A percentile compares a stretch with the other conserved stretches of the same genome.
These are phyloP conservation scores for Drosophila atroscutellata DNA, from an alignment of 2,888 invertebrate species.

Conservation along the genomic window DNA sequence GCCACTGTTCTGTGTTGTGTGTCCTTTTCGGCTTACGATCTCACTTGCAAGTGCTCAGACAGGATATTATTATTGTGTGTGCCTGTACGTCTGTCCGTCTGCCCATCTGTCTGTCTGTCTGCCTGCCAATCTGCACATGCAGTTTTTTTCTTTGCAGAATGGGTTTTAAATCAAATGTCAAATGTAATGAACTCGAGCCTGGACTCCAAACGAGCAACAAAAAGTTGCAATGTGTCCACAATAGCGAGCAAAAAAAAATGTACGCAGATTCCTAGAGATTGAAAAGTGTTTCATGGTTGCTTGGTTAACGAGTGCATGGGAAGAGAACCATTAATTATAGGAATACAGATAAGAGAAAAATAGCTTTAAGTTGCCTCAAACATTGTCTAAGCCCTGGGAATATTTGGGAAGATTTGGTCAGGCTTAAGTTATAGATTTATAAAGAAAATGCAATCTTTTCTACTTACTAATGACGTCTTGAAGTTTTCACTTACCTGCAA, in stretches of 20 bases:
- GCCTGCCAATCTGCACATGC: slow-evolving; percentile 10
- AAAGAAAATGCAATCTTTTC: neutral
- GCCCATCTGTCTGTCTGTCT: slow-evolving; percentile 3
- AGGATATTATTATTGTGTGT: slow-evolving; percentile 61
- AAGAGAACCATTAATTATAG: slow-evolving; percentile 19
- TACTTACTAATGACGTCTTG: slow-evolving; percentile 9
- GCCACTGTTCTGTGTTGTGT: slow-evolving; percentile 4
- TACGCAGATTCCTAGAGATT: neutral
- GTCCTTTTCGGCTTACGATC: slow-evolving; percentile 34
- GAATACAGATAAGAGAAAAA: neutral
- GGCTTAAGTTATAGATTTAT: neutral
- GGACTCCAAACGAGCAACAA: slow-evolving; percentile 7
- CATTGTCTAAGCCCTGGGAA: neutral
- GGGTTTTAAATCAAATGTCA: slow-evolving; percentile 61
- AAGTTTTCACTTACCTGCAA: slow-evolving; percentile 46
- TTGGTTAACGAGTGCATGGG: slow-evolving; percentile 6
- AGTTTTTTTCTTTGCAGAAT: slow-evolving; percentile 19
- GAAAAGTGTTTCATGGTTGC: slow-evolving; percentile 4
- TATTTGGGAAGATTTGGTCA: neutral
- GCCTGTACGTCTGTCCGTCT: slow-evolving; percentile 2
- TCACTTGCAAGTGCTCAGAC: slow-evolving; percentile 51
- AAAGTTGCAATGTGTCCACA: slow-evolving; percentile 16
- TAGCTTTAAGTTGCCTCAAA: no score
- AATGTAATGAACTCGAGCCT: slow-evolving; percentile 50
- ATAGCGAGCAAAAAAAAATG: neutral